Percentiles rank a stretch among this genome's conserved stretches.
These are phyloP conservation scores for Trissolcus brochymenae DNA, from an alignment of 2,888 invertebrate species.

Conservation along the genomic window DNA sequence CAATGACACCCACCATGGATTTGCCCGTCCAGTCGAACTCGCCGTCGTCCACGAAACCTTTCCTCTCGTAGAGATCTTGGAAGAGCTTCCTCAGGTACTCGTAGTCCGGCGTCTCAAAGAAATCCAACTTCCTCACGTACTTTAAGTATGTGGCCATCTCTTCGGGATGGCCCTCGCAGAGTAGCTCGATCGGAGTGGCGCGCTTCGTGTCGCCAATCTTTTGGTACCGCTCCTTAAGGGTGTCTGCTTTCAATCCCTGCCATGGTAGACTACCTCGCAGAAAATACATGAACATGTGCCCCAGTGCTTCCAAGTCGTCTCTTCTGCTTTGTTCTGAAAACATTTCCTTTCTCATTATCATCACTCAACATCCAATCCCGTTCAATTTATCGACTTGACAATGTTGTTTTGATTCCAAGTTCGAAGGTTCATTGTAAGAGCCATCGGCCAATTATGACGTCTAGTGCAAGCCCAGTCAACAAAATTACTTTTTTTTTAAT, in stretches of 20 bases:
- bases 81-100: slow-evolving; percentile 98
- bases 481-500: no score
- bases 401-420: no score
- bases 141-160: slow-evolving; percentile 98
- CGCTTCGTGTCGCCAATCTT: slow-evolving; percentile 99
- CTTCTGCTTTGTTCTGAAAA: slow-evolving; percentile 95
- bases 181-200: slow-evolving; percentile 96
- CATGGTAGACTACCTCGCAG: slow-evolving; percentile 99
- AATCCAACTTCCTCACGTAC: slow-evolving; percentile 97
- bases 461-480: no score
- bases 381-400: not conserved
- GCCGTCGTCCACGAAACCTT: slow-evolving; percentile 91
- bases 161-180: slow-evolving; percentile 92
- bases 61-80: slow-evolving; percentile 92
- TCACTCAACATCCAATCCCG: not conserved
- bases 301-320: slow-evolving; percentile 99
- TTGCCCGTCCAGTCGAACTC: slow-evolving; percentile 98
- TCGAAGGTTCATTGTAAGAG: no score
- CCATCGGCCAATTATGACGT: no score
- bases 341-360: not conserved
- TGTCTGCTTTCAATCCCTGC: slow-evolving; percentile 99
- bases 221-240: slow-evolving; percentile 99
- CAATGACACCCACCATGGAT: slow-evolving; percentile 78
- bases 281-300: slow-evolving; percentile 99
- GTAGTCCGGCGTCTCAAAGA: slow-evolving; percentile 99